Percentiles rank a stretch among this genome's conserved stretches.
These are phyloP conservation scores for Stenotaenia linearis DNA, from an alignment of 2,888 invertebrate genomes.

Conservation along the genomic window DNA sequence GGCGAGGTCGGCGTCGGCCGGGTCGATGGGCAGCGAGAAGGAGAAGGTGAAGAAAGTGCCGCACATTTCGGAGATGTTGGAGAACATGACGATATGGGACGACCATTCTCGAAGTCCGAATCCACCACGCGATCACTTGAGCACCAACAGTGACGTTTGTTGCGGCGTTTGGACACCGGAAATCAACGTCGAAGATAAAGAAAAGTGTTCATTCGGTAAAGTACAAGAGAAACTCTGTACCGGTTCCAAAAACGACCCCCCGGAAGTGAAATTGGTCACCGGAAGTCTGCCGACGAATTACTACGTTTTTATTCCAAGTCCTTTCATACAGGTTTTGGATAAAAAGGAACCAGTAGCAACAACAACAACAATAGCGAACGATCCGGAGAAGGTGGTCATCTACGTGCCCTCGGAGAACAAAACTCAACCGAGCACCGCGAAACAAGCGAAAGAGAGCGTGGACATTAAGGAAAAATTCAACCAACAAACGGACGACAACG, in stretches of 20 bases:
- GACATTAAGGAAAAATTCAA: background rate
- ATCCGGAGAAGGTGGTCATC: background rate
- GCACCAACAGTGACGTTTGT: background rate
- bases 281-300: background rate
- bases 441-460: background rate
- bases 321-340: background rate
- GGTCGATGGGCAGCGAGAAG: background rate
- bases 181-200: background rate
- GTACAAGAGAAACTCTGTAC: background rate
- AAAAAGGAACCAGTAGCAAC: background rate
- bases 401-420: background rate
- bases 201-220: background rate
- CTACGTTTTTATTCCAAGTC: slow-evolving; percentile 12
- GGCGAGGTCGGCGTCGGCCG: background rate
- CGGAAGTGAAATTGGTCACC: background rate
- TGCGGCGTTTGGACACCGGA: background rate
- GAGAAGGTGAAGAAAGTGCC: slow-evolving; percentile 13
- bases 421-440: background rate
- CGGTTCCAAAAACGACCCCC: background rate
- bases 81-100: slow-evolving; percentile 34
- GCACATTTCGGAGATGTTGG: slow-evolving; percentile 34
- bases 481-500: slow-evolving; percentile 52
- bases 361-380: background rate
- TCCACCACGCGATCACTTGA: background rate
- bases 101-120: slow-evolving; percentile 20